phyloP scores from a whole-genome alignment of 2,113 vertebrate species.

The Aplodontia rufa region DNA sequence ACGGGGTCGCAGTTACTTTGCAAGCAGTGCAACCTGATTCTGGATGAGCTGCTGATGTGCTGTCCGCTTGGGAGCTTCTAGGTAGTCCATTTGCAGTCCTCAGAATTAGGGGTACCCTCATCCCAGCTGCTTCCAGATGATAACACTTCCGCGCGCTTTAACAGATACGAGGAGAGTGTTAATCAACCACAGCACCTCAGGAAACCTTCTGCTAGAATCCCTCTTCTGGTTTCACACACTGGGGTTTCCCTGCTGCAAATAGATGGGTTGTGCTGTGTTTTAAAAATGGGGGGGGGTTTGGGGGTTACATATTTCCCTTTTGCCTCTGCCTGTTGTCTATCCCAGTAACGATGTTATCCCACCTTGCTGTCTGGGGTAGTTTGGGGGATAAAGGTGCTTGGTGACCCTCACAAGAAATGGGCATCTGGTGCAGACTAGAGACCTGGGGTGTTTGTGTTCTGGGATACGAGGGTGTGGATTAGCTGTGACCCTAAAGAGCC shows the following conservation, averaged over 20 bases:
- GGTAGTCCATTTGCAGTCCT: conserved; percentile 43
- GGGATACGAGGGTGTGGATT: conserved; percentile 42
- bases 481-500: conserved; percentile 41
- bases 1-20: conserved; percentile 13
- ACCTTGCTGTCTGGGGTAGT: background rate
- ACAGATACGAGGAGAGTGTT: conserved; percentile 17
- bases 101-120: conserved; percentile 35
- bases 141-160: conserved; percentile 66
- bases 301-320: background rate
- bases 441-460: background rate
- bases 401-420: background rate
- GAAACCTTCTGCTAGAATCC: conserved; percentile 10
- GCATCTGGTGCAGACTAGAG: background rate
- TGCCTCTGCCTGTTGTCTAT: background rate
- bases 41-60: background rate
- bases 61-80: conserved; percentile 6
- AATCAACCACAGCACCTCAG: conserved; percentile 58
- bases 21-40: conserved; percentile 8
- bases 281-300: background rate
- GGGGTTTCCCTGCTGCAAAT: conserved; percentile 29
- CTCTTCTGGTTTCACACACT: background rate
- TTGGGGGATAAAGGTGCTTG: background rate
- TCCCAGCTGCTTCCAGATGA: conserved; percentile 47
- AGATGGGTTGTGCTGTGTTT: background rate
- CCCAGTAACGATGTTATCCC: background rate